Percentiles rank a stretch among this genome's conserved stretches.
phyloP scores from a whole-genome alignment of 1,140 invertebrate species.

The Dendroctonus valens region DNA sequence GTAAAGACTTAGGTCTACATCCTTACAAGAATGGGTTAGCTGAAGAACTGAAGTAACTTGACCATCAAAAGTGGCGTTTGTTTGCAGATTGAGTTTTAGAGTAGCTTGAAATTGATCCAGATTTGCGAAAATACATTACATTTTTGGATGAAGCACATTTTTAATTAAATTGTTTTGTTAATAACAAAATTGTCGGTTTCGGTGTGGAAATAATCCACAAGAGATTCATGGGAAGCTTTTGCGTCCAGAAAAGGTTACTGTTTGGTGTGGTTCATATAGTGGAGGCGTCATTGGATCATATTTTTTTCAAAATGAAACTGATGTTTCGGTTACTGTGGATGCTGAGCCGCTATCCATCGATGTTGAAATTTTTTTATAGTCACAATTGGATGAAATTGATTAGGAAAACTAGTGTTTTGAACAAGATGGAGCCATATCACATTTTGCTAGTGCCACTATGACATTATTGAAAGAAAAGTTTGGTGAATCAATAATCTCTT shows the following conservation, averaged over 20 bases:
- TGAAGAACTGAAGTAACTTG: conserved; percentile 8
- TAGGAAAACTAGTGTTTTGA: too few species aligned
- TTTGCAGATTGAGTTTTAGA: neutral
- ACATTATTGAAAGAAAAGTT: too few species aligned
- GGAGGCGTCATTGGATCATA: too few species aligned
- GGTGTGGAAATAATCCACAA: conserved; percentile 7
- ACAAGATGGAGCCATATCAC: too few species aligned
- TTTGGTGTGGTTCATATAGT: neutral
- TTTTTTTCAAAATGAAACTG: too few species aligned
- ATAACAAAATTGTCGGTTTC: conserved; percentile 7
- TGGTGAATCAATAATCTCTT: too few species aligned
- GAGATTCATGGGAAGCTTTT: conserved; percentile 7
- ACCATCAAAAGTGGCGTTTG: neutral
- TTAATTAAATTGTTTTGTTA: neutral
- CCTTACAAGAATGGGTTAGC: conserved; percentile 5
- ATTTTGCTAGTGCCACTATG: too few species aligned
- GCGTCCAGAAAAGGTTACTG: neutral
- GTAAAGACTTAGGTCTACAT: conserved; percentile 21
- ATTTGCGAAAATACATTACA: neutral
- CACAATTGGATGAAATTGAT: too few species aligned
- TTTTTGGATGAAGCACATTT: neutral
- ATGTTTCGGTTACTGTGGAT: too few species aligned
- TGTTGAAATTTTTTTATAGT: too few species aligned
- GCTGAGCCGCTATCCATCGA: too few species aligned
- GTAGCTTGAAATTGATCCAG: neutral